Conservation (phyloP, 2,797 vertebrate genomes). For the Huso huso region DNA sequence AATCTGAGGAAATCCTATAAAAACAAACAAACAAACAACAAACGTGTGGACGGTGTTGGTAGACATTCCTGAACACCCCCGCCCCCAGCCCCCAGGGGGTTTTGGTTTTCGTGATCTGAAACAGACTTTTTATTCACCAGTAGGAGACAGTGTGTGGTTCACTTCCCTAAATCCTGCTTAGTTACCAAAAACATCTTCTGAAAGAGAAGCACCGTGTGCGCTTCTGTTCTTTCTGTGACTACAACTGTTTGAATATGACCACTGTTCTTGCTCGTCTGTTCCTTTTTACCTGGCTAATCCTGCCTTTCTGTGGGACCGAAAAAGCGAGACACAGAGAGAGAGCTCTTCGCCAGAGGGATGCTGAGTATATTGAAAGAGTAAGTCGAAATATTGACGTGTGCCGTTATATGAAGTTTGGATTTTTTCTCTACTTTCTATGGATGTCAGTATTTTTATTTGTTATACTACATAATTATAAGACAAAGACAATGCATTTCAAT, state of each 20-base stretch:
- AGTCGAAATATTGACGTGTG: constrained; percentile 20
- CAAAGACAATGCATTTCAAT: no score
- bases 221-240: not conserved
- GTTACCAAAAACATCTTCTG: not conserved
- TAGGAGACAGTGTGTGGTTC: constrained; percentile 2
- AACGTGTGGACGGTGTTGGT: no score
- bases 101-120: constrained; percentile 1
- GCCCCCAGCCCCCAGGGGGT: no score
- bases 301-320: constrained; percentile 52
- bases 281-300: constrained; percentile 48
- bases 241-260: constrained; percentile 35
- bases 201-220: not conserved
- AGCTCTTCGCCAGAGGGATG: constrained; percentile 59
- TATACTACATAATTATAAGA: no score
- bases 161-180: not conserved
- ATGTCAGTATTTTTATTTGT: no score
- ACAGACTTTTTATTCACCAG: constrained; percentile 5
- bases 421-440: no score
- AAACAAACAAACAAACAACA: no score
- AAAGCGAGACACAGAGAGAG: constrained; percentile 58
- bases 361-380: constrained; percentile 61
- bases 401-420: no score
- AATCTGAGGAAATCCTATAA: no score
- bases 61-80: no score
- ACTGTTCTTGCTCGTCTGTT: constrained; percentile 40